These are phyloP conservation scores for Panopea generosa DNA, from an alignment of 2,888 invertebrate species.

Conservation along the genomic window DNA sequence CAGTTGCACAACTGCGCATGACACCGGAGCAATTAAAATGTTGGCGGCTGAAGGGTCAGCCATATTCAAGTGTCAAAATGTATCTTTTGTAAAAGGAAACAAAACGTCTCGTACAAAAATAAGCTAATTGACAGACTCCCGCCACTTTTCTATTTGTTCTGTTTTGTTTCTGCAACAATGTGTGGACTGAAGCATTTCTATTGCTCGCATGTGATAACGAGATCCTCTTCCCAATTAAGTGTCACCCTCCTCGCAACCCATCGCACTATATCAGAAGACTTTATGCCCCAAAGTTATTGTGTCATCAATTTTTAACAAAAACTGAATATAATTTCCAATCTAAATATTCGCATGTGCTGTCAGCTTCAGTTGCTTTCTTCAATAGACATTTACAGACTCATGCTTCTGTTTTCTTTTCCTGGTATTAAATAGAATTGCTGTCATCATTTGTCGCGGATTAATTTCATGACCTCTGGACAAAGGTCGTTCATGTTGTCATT, in stretches of 20 bases:
- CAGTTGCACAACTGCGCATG: conserved; percentile 60
- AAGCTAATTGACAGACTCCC: conserved; percentile 53
- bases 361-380: background rate
- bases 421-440: background rate
- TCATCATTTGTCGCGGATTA: conserved; percentile 4
- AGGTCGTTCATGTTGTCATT: conserved; percentile 13
- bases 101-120: conserved; percentile 49
- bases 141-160: conserved; percentile 47
- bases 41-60: conserved; percentile 41
- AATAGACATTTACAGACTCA: conserved; percentile 4
- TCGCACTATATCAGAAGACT: background rate
- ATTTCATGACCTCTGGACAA: conserved; percentile 18
- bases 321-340: conserved; percentile 4
- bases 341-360: background rate
- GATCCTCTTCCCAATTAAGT: conserved; percentile 9
- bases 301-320: background rate
- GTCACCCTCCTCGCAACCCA: background rate
- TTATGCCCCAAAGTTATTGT: conserved; percentile 2
- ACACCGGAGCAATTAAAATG: conserved; percentile 60
- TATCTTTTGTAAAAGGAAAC: conserved; percentile 38
- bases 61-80: conserved; percentile 54
- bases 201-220: conserved; percentile 33
- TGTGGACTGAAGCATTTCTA: conserved; percentile 43
- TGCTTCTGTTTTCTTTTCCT: conserved; percentile 3
- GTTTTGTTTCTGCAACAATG: conserved; percentile 58